Percentiles rank a stretch among this genome's conserved stretches.
Conservation (phyloP, 2,797 vertebrate genomes). For the Alca torda region DNA sequence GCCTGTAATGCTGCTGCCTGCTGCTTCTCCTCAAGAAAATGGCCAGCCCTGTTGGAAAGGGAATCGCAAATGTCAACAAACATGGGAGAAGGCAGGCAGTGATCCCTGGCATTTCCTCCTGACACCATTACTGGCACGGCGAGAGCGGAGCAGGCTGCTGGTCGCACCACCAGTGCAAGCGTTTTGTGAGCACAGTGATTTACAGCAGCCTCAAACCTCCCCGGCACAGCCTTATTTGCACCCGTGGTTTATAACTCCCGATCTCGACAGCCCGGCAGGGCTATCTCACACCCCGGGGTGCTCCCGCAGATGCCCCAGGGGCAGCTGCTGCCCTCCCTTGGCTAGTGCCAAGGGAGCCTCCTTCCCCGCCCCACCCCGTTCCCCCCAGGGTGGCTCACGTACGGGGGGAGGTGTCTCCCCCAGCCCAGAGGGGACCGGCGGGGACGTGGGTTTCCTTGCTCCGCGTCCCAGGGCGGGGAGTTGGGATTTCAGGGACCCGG, state of each 20-base stretch:
- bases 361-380: background rate
- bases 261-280: background rate
- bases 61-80: background rate
- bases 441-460: background rate
- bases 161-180: background rate
- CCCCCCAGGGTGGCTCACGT: background rate
- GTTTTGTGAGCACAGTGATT: background rate
- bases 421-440: background rate
- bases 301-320: background rate
- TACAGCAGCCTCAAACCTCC: background rate
- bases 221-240: background rate
- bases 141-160: background rate
- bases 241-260: background rate
- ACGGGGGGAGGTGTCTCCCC: background rate
- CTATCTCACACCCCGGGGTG: background rate
- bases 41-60: background rate
- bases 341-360: background rate
- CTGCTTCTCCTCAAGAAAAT: background rate
- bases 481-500: background rate
- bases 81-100: too few species aligned
- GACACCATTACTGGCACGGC: rapidly evolving
- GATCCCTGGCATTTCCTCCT: background rate
- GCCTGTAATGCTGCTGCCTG: background rate
- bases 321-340: background rate
- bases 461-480: background rate